Percentiles rank a stretch among this genome's conserved stretches.
Conservation (phyloP, 35 echinoderm and acorn worm species). For the Anneissia japonica region DNA sequence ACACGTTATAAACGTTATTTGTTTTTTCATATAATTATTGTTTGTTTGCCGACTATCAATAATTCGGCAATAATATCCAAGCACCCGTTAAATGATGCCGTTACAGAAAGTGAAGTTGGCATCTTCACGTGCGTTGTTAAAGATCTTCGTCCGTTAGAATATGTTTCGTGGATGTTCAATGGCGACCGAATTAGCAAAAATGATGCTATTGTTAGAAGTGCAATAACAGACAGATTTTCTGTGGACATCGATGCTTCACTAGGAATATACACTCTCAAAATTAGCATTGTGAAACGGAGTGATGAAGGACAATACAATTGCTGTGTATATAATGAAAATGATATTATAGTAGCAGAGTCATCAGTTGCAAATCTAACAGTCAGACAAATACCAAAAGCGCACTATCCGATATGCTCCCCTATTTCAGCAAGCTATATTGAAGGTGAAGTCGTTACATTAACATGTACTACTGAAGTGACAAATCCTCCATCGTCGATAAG, state of each 20-base stretch:
- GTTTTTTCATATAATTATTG: too few species aligned
- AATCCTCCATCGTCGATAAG: neutral
- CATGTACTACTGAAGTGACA: neutral
- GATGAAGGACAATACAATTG: neutral
- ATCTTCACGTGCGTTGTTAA: neutral
- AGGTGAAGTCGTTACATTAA: neutral
- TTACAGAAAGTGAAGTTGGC: neutral
- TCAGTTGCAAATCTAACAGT: neutral
- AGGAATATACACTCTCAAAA: neutral
- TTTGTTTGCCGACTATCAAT: too few species aligned
- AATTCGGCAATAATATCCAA: too few species aligned
- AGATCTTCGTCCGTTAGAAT: neutral
- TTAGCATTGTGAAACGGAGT: neutral
- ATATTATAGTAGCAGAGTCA: neutral
- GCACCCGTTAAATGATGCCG: neutral
- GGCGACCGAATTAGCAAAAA: neutral
- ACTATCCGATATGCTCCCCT: neutral
- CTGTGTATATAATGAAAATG: neutral
- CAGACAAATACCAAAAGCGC: neutral
- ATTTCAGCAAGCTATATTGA: neutral
- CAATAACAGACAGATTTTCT: neutral
- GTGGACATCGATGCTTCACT: neutral
- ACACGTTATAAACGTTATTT: too few species aligned
- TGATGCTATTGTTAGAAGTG: neutral
- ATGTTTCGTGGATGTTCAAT: neutral